Evolutionary conservation across 2,888 invertebrate genomes (phyloP), one percentile per base, ranked within the genome.

Genomic region (Platypus cylindrus): DNA sequence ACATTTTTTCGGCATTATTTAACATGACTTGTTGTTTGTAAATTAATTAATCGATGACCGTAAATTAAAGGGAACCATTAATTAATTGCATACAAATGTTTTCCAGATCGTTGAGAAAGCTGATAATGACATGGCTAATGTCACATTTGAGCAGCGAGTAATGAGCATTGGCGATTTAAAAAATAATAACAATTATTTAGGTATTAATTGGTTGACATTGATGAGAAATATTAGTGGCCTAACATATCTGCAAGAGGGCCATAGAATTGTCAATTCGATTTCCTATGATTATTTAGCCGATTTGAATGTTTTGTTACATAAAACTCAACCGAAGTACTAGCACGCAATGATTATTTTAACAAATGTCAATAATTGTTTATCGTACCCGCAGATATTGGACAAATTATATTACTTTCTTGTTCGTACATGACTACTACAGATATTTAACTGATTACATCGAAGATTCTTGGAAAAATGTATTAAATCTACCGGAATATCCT

Each of bases 341-440:
- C 5, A 16, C 7, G 4, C 11, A 5, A 5, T 22, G n/a, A 30
- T 5, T 8, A 9, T 29, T 30, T 16, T 16, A n/a, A 9, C n/a
- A 12, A 26, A 36, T 37, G 17, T 23, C 13, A 22, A 22, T 28
- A 5, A 17, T 27, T 14, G 9, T 7, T 24, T 13, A 14, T 13
- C 16, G 16, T 23, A 14, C 11, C 44, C 46, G 27, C 29, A 56
- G 56, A 32, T 44, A 44, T 25, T 48, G 48, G 42, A 50, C 49
- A 9, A 55, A 55, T 38, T 57, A 54, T 32, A 48, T 57, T 17
- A 46, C 47, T 5, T 51, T 54, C 51, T 44, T 49, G 30, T 38
- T 48, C 3, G 39, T 55, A 5, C 46, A 48, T 22, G 42, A 46
- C 9, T 45, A 50, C 25, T 38, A 46, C 28, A 42, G 48, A 13